These are phyloP conservation scores for Ophion ventricosus DNA, from an alignment of 2,888 invertebrate genomes.

Conservation along the genomic window DNA sequence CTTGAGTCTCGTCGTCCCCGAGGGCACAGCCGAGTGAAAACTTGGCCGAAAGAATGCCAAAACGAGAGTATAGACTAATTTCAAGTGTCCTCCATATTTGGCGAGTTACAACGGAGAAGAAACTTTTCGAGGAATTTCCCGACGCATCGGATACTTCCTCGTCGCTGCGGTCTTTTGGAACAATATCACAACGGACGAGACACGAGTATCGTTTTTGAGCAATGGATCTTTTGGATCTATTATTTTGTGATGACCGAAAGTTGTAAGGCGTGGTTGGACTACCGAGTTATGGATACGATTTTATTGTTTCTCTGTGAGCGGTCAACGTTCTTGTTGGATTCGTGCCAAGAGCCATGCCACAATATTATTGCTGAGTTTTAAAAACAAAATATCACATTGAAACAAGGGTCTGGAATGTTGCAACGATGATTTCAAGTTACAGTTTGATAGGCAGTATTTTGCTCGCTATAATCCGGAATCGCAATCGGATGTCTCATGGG, in stretches of 20 bases:
- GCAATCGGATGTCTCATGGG: background rate
- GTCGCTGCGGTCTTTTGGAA: background rate
- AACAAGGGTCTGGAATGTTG: background rate
- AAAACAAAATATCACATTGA: background rate
- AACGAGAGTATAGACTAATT: conserved; percentile 43
- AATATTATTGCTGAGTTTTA: background rate
- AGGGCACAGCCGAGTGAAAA: conserved; percentile 43
- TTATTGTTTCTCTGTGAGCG: background rate
- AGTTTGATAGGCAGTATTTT: background rate
- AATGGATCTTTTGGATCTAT: background rate
- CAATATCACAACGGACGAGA: background rate
- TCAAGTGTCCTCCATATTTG: conserved; percentile 20
- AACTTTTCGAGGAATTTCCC: conserved; percentile 50
- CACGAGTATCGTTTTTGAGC: background rate
- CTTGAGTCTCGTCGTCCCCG: conserved; percentile 10
- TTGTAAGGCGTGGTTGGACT: background rate
- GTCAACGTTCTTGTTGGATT: background rate
- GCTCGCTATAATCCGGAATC: background rate
- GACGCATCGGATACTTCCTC: conserved; percentile 2
- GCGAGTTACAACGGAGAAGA: conserved; percentile 32
- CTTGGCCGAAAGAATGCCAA: conserved; percentile 29
- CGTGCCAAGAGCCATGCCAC: background rate
- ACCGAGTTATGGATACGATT: background rate
- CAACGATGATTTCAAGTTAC: too few relatives aligned
- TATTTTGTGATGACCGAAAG: background rate